Evolutionary conservation across 2,113 vertebrate species (phyloP).

Genomic region (Alligator sinensis): DNA sequence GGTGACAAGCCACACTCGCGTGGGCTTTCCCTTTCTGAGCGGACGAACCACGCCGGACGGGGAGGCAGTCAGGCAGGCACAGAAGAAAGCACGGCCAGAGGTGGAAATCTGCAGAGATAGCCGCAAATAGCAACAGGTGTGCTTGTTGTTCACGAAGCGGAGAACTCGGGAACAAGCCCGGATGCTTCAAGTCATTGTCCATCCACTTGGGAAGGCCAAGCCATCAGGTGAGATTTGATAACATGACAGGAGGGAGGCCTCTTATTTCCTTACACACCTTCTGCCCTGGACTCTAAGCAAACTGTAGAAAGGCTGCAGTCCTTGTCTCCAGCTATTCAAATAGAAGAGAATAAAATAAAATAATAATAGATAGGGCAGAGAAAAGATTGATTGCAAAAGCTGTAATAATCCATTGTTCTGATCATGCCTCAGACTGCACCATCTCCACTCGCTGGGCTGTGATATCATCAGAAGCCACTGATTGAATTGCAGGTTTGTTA

Average conservation of each 20-base stretch:
- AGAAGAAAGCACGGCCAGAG: not conserved
- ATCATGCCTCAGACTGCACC: not conserved
- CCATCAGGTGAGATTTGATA: not conserved
- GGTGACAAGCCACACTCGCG: rapidly evolving
- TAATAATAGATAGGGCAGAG: not conserved
- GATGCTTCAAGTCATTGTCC: not conserved
- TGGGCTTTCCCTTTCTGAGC: not conserved
- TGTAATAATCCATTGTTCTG: not conserved
- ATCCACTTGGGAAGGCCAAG: not conserved
- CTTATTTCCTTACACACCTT: not conserved
- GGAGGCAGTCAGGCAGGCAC: not conserved
- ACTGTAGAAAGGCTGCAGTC: rapidly evolving
- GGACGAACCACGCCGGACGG: not conserved
- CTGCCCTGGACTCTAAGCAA: not conserved
- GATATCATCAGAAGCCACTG: constrained; percentile 24
- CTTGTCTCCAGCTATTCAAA: rapidly evolving
- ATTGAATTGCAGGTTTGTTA: constrained; percentile 49
- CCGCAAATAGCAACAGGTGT: not conserved
- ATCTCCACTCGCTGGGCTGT: not conserved
- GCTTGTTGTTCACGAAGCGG: rapidly evolving
- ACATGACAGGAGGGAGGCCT: rapidly evolving
- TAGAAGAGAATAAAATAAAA: not conserved
- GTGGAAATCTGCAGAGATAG: not conserved
- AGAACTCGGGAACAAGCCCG: not conserved
- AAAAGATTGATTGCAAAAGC: not conserved